Conservation (phyloP, 1,140 invertebrate species). For the Pentalonia nigronervosa region DNA sequence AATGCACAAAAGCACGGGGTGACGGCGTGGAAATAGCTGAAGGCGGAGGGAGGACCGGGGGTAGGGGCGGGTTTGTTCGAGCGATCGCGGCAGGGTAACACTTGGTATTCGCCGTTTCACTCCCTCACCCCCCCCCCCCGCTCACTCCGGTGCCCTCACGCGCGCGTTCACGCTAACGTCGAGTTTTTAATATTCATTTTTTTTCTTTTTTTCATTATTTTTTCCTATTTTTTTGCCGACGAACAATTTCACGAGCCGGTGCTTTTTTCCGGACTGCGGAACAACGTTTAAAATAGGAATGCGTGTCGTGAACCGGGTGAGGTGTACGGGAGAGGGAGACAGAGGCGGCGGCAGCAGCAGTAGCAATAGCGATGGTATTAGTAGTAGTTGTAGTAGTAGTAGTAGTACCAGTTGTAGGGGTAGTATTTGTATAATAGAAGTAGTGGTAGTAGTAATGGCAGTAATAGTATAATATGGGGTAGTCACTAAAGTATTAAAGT, state of each 20-base stretch:
- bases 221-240: conserved; percentile 7
- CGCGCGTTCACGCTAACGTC: neutral
- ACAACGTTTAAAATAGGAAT: conserved; percentile 41
- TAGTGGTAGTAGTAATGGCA: neutral
- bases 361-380: no score
- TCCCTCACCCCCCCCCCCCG: no score
- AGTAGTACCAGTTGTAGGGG: neutral
- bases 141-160: neutral
- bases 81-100: conserved; percentile 33
- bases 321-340: neutral
- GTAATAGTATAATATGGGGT: neutral
- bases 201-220: conserved; percentile 6
- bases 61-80: neutral
- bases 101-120: conserved; percentile 26
- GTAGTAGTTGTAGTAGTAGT: neutral
- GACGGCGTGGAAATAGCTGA: neutral
- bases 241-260: conserved; percentile 54
- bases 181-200: conserved; percentile 57
- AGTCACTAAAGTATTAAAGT: neutral
- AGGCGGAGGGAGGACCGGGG: neutral
- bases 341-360: neutral
- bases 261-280: conserved; percentile 49
- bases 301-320: neutral
- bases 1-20: neutral
- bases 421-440: neutral